phyloP scores from a whole-genome alignment of 2,797 vertebrate genomes.

The Euthynnus affinis region DNA sequence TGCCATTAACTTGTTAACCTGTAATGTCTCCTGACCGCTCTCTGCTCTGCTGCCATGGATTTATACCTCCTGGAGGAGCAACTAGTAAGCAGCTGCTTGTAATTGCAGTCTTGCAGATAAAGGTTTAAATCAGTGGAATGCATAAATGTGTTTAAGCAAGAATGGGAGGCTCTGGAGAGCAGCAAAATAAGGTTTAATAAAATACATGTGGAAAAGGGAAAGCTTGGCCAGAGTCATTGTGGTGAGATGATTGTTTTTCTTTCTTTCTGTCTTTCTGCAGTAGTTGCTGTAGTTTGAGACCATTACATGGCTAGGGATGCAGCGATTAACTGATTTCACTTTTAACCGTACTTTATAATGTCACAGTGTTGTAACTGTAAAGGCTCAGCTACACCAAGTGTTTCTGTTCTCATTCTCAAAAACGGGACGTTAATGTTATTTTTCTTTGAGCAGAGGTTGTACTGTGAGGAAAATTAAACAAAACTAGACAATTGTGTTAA shows the following conservation, averaged over 20 bases:
- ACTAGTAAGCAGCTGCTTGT: conserved; percentile 65
- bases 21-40: conserved; percentile 28
- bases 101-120: conserved; percentile 67
- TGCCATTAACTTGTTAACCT: conserved; percentile 63
- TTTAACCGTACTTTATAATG: no score
- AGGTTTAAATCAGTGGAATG: conserved; percentile 56
- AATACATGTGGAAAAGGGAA: conserved; percentile 43
- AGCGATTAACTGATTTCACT: no score
- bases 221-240: not conserved
- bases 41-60: conserved; percentile 17
- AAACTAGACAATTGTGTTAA: no score
- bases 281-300: no score
- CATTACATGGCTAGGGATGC: no score
- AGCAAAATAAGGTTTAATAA: conserved; percentile 53
- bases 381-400: no score
- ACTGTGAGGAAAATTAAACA: no score
- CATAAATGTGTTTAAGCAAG: conserved; percentile 59
- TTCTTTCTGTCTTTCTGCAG: not conserved
- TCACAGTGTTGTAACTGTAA: no score
- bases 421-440: no score
- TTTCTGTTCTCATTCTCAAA: no score
- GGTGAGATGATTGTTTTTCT: not conserved
- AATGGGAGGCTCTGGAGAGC: conserved; percentile 49
- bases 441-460: no score
- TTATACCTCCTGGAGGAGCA: conserved; percentile 36